These are phyloP conservation scores for Caerostris darwini DNA, from an alignment of 1,140 invertebrate genomes.

Conservation along the genomic window DNA sequence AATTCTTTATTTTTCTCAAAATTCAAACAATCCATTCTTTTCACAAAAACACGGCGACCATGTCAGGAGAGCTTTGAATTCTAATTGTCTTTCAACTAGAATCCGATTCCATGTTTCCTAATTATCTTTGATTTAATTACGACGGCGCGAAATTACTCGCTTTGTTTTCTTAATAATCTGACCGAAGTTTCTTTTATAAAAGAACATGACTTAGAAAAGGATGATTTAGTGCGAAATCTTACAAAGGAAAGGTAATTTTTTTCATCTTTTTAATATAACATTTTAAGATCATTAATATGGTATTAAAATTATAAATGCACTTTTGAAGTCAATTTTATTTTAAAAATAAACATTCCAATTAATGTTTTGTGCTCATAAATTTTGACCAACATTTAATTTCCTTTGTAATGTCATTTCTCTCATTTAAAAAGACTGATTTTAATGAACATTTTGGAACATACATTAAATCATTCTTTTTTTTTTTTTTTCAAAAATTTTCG, in stretches of 20 bases:
- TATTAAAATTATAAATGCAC: too few relatives aligned
- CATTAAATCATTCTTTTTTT: too few relatives aligned
- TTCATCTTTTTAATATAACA: background rate
- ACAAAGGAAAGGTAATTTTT: background rate
- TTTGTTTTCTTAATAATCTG: background rate
- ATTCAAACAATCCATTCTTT: background rate
- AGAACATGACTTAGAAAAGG: background rate
- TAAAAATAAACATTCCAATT: too few relatives aligned
- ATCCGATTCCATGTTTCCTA: background rate
- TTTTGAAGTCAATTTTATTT: too few relatives aligned
- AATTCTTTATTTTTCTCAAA: background rate
- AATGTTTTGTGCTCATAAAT: too few relatives aligned
- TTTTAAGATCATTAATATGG: too few relatives aligned
- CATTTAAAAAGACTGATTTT: too few relatives aligned
- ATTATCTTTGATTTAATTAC: constrained; percentile 18
- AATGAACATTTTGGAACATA: too few relatives aligned
- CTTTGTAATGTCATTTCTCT: too few relatives aligned
- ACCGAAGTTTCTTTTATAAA: background rate
- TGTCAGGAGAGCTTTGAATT: background rate
- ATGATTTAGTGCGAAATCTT: background rate
- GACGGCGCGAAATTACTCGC: background rate
- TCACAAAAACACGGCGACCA: background rate
- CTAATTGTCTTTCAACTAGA: background rate
- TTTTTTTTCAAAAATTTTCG: too few relatives aligned
- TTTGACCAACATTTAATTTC: too few relatives aligned